Evolutionary conservation across 2,797 vertebrate species (phyloP).

Genomic region (Smutsia gigantea): DNA sequence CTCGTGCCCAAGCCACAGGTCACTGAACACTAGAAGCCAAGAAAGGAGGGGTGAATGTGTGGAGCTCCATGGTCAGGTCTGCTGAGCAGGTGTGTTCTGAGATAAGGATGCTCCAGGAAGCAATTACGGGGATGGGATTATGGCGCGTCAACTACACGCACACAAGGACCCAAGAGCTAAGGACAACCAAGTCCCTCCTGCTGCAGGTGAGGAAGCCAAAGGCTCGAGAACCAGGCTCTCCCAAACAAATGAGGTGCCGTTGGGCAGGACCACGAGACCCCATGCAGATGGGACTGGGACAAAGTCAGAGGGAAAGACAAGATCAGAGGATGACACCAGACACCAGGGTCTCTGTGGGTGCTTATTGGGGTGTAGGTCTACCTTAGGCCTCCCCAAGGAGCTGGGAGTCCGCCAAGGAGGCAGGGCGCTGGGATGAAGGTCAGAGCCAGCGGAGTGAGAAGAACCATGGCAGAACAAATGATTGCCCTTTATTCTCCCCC

Average conservation of each 20-base stretch:
- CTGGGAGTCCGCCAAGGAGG: not conserved
- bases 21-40: slow-evolving; percentile 89
- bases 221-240: not conserved
- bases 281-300: not conserved
- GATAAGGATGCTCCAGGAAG: too few relatives aligned
- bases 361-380: not conserved
- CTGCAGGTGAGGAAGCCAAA: not conserved
- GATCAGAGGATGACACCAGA: not conserved
- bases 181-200: not conserved
- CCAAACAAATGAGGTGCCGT: too few relatives aligned
- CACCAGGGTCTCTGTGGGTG: not conserved
- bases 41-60: not conserved
- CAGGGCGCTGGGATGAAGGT: not conserved
- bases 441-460: not conserved
- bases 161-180: fast-evolving
- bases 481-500: not conserved
- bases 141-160: not conserved
- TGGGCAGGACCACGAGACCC: fast-evolving
- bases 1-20: slow-evolving; percentile 92
- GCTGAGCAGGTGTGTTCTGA: too few relatives aligned
- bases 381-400: not conserved
- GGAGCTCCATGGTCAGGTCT: too few relatives aligned
- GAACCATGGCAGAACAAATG: not conserved
- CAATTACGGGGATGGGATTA: not conserved
- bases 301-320: not conserved